Evolutionary conservation across 2,113 vertebrate genomes (phyloP).

Genomic region (Megaceryle maxima): DNA sequence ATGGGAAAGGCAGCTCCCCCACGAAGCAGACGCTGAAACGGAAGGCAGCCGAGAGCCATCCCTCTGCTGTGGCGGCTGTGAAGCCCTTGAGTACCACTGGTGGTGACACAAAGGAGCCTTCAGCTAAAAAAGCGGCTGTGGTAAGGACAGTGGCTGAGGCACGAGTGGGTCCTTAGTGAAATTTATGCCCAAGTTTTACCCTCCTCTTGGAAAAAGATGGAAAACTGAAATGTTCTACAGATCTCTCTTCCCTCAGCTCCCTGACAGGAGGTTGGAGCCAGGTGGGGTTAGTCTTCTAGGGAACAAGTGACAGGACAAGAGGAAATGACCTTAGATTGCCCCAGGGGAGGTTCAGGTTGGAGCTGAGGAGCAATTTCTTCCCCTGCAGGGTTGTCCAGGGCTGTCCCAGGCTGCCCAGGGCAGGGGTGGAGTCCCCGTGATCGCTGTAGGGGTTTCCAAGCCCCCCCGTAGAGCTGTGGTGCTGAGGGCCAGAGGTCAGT

Average conservation of each 20-base stretch:
- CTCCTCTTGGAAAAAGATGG: background rate
- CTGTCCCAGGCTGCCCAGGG: background rate
- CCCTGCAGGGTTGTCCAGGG: too few relatives aligned
- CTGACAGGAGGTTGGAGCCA: background rate
- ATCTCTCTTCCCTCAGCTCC: background rate
- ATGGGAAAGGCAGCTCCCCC: conserved; percentile 76
- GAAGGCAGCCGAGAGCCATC: conserved; percentile 65
- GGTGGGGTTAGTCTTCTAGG: background rate
- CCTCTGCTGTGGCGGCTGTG: conserved; percentile 86
- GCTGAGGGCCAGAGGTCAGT: background rate
- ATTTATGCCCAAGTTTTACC: background rate
- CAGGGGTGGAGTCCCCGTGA: background rate
- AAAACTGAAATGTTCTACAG: fast-evolving
- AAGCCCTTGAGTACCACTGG: conserved; percentile 78
- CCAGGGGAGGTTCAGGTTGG: background rate
- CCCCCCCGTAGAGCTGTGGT: background rate
- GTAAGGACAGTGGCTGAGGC: conserved; percentile 34
- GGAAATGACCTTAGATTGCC: background rate
- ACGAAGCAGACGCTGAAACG: conserved; percentile 78
- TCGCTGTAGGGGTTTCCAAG: background rate
- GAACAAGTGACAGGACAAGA: background rate
- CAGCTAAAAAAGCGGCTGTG: conserved; percentile 53
- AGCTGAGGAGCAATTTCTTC: background rate
- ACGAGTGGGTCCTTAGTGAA: background rate
- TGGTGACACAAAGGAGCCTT: background rate